These are phyloP conservation scores for Ephialtes manifestator DNA, from an alignment of 2,888 invertebrate species.

Conservation along the genomic window DNA sequence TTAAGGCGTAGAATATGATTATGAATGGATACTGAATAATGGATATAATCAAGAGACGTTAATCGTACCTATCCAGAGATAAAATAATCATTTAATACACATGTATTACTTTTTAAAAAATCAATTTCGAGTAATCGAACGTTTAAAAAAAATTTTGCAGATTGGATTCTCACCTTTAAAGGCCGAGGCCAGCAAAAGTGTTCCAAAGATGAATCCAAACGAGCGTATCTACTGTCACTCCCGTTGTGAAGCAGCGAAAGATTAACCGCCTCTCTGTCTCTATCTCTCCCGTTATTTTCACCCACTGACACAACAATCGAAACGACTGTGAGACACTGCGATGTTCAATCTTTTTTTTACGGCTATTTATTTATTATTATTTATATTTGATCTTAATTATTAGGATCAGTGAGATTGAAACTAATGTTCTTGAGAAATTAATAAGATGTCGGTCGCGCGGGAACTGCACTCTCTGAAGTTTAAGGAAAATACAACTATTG, in stretches of 20 bases:
- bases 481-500: conserved; percentile 54
- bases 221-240: neutral
- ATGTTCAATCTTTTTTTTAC: neutral
- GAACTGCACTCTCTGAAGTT: conserved; percentile 26
- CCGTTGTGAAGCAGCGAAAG: neutral
- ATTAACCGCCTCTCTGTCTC: neutral
- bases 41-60: neutral
- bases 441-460: neutral
- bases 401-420: neutral
- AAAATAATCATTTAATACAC: neutral
- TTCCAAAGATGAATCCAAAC: conserved; percentile 14
- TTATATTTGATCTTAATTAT: neutral
- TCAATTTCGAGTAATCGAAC: neutral
- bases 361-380: neutral
- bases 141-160: neutral
- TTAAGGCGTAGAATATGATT: neutral
- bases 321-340: neutral
- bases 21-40: neutral
- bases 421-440: neutral
- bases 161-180: conserved; percentile 2
- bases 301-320: conserved; percentile 18
- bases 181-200: neutral
- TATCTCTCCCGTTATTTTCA: conserved; percentile 2
- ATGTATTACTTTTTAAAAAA: too few species aligned
- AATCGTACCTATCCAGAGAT: neutral